These are phyloP conservation scores for Philopedon plagiatum DNA, from an alignment of 2,888 invertebrate genomes.

Conservation along the genomic window DNA sequence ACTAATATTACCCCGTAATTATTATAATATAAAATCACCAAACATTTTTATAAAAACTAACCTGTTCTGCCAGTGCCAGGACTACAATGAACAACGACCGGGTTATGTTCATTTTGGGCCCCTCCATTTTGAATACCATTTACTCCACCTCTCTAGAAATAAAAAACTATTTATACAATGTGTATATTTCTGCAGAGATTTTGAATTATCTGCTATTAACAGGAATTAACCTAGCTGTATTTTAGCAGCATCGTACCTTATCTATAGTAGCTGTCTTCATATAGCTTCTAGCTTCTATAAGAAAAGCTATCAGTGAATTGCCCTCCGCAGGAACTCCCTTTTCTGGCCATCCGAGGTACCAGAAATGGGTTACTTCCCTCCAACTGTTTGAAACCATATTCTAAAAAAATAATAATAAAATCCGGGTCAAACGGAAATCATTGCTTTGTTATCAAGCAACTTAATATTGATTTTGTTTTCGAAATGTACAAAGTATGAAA, in stretches of 20 bases:
- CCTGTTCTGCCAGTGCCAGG: constrained; percentile 91
- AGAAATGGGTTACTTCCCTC: constrained; percentile 91
- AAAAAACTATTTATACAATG: background rate
- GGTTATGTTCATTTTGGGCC: constrained; percentile 71
- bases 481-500: too few species aligned
- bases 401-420: constrained; percentile 66
- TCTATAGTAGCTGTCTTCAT: constrained; percentile 65
- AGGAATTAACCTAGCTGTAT: too few species aligned
- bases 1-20: too few species aligned
- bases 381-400: constrained; percentile 86
- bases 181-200: too few species aligned
- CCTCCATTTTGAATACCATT: constrained; percentile 59
- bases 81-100: constrained; percentile 88
- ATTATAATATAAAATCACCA: too few species aligned
- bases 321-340: constrained; percentile 88
- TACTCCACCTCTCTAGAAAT: constrained; percentile 56
- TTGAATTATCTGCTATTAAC: too few species aligned
- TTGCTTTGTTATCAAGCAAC: too few species aligned
- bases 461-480: too few species aligned
- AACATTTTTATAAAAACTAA: constrained; percentile 27
- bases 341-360: constrained; percentile 94
- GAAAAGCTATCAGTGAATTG: constrained; percentile 87
- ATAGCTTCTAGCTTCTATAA: constrained; percentile 84
- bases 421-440: too few species aligned
- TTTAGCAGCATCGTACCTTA: constrained; percentile 59